Evolutionary conservation across 1,140 invertebrate genomes (phyloP), one percentile per base, ranked within the genome.

Genomic region (Bombus vancouverensis): DNA sequence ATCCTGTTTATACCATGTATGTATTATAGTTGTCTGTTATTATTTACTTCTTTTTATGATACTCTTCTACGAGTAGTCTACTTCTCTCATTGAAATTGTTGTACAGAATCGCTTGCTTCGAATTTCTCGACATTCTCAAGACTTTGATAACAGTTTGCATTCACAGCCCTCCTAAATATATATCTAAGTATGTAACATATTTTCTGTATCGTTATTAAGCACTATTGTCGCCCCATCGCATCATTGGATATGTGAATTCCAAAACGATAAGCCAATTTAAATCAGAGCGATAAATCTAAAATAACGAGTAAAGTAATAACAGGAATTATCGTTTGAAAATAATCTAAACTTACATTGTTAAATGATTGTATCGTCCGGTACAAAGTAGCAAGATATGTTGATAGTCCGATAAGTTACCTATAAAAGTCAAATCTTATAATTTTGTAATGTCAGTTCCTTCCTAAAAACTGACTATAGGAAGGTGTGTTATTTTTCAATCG

Each of bases 341-440:
- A 12, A 22, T 53, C 18, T 53, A 22, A 53, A 22, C 6, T 53
- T 53, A 6, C 5, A 5, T n/a, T 5, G 59, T 62, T n/a, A 5
- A n/a, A 62, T 1, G 28, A 62, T 62, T n/a, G 12, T 62, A 62
- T n/a, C 28, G 4, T 5, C 4, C 25, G 0, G 28, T 62, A 12
- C 28, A 53, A 53, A 8, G 47, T 22, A n/a, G 10, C 10, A 13
- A 62, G 28, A 28, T 12, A 62, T 13, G 12, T 4, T 6, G 59
- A 62, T 62, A 62, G 0, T n/a, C 1, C 28, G 82, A 84, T 84
- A 84, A 84, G 47, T 42, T 9, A 3, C 0, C 47, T 89, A 89
- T 89, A 89, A 89, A 83, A 89, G 85, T 72, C 42, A 32, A 32
- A 75, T 57, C 18, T 9, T 53, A 22, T 2, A 10, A 10, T 8